Base-by-base conservation (phyloP, 2,113 vertebrate genomes). In the Catharus minimus region DNA sequence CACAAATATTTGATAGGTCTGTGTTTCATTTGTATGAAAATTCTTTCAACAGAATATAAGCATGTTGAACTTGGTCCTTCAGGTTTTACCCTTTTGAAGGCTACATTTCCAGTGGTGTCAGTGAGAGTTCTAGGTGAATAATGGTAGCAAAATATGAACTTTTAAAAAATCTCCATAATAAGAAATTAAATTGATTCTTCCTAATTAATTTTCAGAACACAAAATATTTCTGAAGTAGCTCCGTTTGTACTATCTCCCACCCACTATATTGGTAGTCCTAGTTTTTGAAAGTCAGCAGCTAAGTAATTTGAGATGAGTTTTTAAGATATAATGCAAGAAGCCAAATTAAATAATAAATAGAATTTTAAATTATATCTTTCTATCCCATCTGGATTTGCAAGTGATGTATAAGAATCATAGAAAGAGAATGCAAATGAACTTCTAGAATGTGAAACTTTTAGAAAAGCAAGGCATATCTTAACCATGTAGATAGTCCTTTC, bases 21-120 rank as follows among this genome's bases (percentile, higher is more conserved):
- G 22, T 79, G 88, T 65, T 96, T 66, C 89, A 82, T 92, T 91
- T 88, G 47, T 87, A 90, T 89, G 82, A 86, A 94, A 95, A 95
- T 95, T 72, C 82, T 95, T 95, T 95, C 53, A 88, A 73, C 52
- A 91, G 82, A 82, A 73, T 60, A 60, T 77, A 92, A 91, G 71
- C 60, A 74, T 80, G 75, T 67, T 92, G 68, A 82, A 87, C 32
- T 11, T 55, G 27, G 16, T 56, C 55, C 43, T 79, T 84, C 41
- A 81, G 60, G n/a, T 66, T 64, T 93, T 80, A 60, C 22, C 8
- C 39, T 77, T 69, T 85, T 22, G 50, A 60, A 68, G 50, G 53
- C 27, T 49, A 57, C 16, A 7, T 82, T 85, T 88, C 44, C 27
- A 65, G 4, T 21, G 30, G n/a, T 0, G 0, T 44, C 41, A 69